Evolutionary conservation across 2,113 vertebrate genomes (phyloP), one percentile per base, ranked within the genome.

Genomic region (Sceloporus undulatus): DNA sequence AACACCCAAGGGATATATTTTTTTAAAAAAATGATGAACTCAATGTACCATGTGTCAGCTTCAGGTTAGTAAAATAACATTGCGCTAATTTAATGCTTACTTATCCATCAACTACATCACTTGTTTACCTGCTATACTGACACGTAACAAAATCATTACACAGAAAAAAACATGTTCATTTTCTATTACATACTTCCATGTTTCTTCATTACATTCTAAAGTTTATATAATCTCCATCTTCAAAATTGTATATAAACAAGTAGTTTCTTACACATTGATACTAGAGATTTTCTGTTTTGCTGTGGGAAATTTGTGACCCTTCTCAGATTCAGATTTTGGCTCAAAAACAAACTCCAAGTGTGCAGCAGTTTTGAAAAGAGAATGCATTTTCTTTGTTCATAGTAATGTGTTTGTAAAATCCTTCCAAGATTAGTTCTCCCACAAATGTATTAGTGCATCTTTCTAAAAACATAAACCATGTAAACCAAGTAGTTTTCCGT

Each of bases 21-120:
- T 74, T 34, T 62, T 14, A 14, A 4, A 29, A n/a, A 78, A 59
- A 94, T 48, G 93, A 93, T 91, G 85, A 92, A 94, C 95, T 77
- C 68, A 94, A 94, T 91, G 77, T 34, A 1, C 65, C 9, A 29
- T 7, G 27, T 27, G 25, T 92, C 56, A 88, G 84, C 92, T 92
- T 87, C 89, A 90, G 84, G 42, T 89, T 91, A 88, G 88, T 85
- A 38, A 70, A 40, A 91, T 34, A 48, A 92, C 89, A 93, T 96
- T 95, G 95, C 94, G 92, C 90, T 14, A 89, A 91, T 93, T 93
- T 91, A 95, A 95, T 94, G 92, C 88, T 89, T 95, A 94, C 91
- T 93, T 89, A 54, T 84, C 85, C 85, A 70, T 38, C 71, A 76
- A 5, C 65, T 52, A 38, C 5, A 16, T 40, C 38, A 83, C 18